These are phyloP conservation scores for Garra rufa DNA, from an alignment of 2,113 vertebrate species.

Conservation along the genomic window DNA sequence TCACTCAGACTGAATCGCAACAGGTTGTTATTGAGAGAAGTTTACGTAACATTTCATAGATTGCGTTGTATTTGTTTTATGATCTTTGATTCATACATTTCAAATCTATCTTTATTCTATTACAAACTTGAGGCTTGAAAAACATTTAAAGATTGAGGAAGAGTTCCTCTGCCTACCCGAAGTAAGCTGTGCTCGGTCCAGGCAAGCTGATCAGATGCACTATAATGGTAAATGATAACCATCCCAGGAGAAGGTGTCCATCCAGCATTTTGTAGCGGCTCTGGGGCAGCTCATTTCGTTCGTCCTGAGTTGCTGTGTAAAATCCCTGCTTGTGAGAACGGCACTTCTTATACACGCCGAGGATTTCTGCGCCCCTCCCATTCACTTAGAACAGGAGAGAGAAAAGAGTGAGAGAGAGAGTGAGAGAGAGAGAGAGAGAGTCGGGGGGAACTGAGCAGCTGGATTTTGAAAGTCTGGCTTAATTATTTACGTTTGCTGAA, in stretches of 20 bases:
- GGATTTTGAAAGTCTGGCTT: conserved; percentile 27
- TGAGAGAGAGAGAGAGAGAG: conserved; percentile 51
- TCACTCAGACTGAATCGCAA: background rate
- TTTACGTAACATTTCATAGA: background rate
- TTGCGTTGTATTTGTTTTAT: background rate
- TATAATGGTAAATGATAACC: conserved; percentile 85
- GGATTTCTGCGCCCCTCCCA: conserved; percentile 75
- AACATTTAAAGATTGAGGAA: conserved; percentile 8
- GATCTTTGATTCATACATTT: background rate
- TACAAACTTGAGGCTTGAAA: background rate
- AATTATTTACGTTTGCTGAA: conserved; percentile 27
- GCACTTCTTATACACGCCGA: conserved; percentile 80
- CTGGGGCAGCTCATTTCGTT: conserved; percentile 91
- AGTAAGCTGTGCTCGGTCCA: conserved; percentile 83
- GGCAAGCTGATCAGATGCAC: conserved; percentile 80
- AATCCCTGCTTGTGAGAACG: conserved; percentile 72
- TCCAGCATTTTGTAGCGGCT: conserved; percentile 94
- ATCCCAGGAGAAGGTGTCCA: conserved; percentile 89
- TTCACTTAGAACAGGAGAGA: conserved; percentile 47
- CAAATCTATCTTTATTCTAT: background rate
- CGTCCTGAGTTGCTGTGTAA: conserved; percentile 83
- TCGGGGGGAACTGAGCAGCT: background rate
- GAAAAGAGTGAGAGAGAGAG: conserved; percentile 17
- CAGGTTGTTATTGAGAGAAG: background rate
- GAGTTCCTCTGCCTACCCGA: conserved; percentile 79